phyloP scores from a whole-genome alignment of 2,113 vertebrate species.

The Cephalopterus ornatus region DNA sequence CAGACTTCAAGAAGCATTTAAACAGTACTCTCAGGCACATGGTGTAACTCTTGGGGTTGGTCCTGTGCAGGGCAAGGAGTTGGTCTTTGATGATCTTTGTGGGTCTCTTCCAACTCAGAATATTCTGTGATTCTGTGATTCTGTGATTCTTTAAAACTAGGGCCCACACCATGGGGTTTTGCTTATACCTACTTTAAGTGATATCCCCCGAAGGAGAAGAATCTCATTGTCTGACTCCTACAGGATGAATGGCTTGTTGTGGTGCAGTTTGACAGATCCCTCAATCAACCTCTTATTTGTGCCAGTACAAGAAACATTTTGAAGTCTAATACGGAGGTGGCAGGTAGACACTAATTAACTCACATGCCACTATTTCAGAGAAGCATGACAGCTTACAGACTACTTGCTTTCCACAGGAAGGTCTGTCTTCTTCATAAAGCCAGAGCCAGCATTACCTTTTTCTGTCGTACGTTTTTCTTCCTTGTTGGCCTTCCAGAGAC shows the following conservation, averaged over 20 bases:
- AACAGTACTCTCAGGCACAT: no score
- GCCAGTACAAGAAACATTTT: background rate
- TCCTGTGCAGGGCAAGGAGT: background rate
- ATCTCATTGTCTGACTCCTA: background rate
- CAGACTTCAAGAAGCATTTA: background rate
- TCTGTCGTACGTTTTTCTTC: background rate
- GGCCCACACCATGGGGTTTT: background rate
- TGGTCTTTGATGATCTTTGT: background rate
- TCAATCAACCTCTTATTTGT: background rate
- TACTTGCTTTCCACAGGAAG: background rate
- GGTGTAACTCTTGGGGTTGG: background rate
- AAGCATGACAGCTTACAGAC: background rate
- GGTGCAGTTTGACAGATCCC: background rate
- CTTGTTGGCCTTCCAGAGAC: background rate
- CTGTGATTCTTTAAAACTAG: background rate
- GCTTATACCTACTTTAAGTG: background rate
- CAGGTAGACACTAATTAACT: background rate
- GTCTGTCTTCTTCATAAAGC: background rate
- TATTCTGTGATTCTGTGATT: background rate
- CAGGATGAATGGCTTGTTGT: background rate
- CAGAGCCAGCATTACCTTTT: background rate
- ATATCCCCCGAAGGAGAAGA: background rate
- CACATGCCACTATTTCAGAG: background rate
- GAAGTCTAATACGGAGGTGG: background rate
- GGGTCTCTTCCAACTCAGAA: background rate